Conservation (phyloP, 2,797 vertebrate species). For the Parotocinclus haroldoi region DNA sequence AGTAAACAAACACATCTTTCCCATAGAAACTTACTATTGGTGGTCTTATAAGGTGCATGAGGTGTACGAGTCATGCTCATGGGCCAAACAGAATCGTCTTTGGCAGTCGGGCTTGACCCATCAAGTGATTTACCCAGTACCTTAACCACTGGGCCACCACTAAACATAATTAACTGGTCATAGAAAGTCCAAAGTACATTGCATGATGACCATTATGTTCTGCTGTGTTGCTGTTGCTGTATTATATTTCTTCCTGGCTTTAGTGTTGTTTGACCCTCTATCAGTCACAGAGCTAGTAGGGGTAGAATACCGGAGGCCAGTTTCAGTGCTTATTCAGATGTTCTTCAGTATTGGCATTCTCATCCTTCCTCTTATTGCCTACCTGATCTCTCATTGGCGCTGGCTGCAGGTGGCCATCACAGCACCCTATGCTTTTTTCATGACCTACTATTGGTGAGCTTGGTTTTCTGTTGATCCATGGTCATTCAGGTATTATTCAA, state of each 20-base stretch:
- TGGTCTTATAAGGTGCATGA: too few species aligned
- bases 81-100: too few species aligned
- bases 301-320: conserved; percentile 82
- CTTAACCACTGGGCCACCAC: too few species aligned
- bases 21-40: too few species aligned
- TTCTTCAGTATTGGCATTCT: conserved; percentile 90
- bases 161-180: too few species aligned
- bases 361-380: conserved; percentile 87
- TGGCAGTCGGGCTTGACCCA: too few species aligned
- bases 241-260: not conserved
- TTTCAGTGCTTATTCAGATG: conserved; percentile 88
- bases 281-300: conserved; percentile 93
- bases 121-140: too few species aligned
- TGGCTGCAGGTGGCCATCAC: conserved; percentile 87
- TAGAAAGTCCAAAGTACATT: too few species aligned
- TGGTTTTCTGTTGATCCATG: not conserved
- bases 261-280: not conserved
- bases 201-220: too few species aligned
- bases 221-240: too few species aligned
- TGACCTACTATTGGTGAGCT: conserved; percentile 89
- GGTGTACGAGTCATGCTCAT: too few species aligned
- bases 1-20: too few species aligned
- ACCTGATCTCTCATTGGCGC: conserved; percentile 85
- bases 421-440: conserved; percentile 83
- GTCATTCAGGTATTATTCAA: not conserved